Evolutionary conservation across 2,113 vertebrate species (phyloP).

Genomic region (Pavo muticus): DNA sequence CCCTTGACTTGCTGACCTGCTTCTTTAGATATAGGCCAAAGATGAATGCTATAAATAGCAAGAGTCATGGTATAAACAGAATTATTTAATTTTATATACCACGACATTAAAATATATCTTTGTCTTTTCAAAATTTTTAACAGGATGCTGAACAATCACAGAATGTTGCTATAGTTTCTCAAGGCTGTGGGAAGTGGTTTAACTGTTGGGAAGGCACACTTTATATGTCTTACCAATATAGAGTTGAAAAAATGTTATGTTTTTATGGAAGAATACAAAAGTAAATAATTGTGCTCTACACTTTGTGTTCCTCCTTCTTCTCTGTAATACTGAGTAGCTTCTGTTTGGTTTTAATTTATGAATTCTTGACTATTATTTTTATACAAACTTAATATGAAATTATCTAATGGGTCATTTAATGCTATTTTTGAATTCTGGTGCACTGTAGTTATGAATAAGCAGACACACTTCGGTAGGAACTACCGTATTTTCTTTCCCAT

Average conservation of each 20-base stretch:
- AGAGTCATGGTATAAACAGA: rapidly evolving
- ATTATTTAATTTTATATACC: background rate
- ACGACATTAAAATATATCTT: background rate
- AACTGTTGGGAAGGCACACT: background rate
- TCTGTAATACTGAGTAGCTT: background rate
- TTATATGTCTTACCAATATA: background rate
- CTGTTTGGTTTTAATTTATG: background rate
- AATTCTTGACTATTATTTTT: background rate
- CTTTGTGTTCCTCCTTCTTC: rapidly evolving
- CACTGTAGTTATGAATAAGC: too few species aligned
- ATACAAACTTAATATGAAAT: too few species aligned
- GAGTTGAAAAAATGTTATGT: background rate
- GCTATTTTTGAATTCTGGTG: too few species aligned
- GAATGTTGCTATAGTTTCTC: background rate
- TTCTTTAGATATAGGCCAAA: too few species aligned
- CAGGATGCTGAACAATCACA: background rate
- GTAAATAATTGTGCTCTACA: background rate
- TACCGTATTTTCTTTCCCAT: too few species aligned
- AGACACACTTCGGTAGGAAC: too few species aligned
- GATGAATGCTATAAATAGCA: background rate
- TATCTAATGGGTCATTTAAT: too few species aligned
- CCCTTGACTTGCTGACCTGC: too few species aligned
- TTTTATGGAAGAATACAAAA: background rate
- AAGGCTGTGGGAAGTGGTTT: rapidly evolving
- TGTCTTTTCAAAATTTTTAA: background rate